Evolutionary conservation across 2,113 vertebrate genomes (phyloP), one percentile per base, ranked within the genome.

Genomic region (Brachyistius frenatus): DNA sequence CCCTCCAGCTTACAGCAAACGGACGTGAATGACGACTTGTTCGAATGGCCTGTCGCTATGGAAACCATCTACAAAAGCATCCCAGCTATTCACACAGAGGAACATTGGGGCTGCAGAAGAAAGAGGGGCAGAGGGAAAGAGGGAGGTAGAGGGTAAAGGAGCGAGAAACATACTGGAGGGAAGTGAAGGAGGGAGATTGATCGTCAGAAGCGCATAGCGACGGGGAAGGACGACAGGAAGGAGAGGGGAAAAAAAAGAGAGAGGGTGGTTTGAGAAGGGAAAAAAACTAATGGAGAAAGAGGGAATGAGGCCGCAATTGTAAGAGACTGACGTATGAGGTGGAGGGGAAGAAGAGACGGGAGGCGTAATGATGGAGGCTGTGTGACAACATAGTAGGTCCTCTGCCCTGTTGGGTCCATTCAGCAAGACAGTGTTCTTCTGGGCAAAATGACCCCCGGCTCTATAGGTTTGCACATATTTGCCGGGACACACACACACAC

Each of bases 11-110:
- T 58, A 80, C 81, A 88, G 82, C 57, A 44, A 84, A 78, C 55
- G 54, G 77, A 89, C 86, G 52, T 90, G 88, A 94, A 91, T 93
- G 89, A 92, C 75, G 75, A 92, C 85, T 91, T 90, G 84, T 91
- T 93, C 87, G 89, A 93, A 91, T 85, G 85, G 76, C 87, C 84
- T 39, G 81, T 94, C 85, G 61, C 92, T 81, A 92, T 93, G 91
- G 92, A 86, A 93, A 95, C 93, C 73, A 60, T 80, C 84, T 63
- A 91, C 84, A 88, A 91, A 94, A 93, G 90, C 90, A 94, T 93
- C 91, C 88, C 78, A 88, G 92, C 90, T 91, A 93, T 93, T 93
- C 90, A 91, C 80, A 83, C 54, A 73, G 75, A 90, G 39, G 81
- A 80, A 88, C 79, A 85, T 33, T 78, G 83, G 76, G 65, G 69